Conservation (phyloP, 2,797 vertebrate species). For the Adrianichthys oophorus region DNA sequence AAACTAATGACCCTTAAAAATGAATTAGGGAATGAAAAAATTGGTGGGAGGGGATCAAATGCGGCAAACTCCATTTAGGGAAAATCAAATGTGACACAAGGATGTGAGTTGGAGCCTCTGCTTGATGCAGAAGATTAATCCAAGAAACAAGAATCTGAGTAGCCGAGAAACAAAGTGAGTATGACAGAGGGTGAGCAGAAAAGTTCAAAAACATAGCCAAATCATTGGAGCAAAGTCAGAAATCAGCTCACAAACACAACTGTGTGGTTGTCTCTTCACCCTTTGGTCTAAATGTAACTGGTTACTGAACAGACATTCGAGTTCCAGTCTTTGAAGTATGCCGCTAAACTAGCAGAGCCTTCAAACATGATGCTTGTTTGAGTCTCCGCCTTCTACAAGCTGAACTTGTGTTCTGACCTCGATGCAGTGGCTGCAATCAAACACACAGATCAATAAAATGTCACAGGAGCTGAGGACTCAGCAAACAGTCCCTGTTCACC, state of each 20-base stretch:
- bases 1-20: too few relatives aligned
- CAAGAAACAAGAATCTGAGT: too few relatives aligned
- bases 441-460: slow-evolving; percentile 25
- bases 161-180: too few relatives aligned
- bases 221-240: too few relatives aligned
- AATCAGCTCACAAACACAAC: not conserved
- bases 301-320: not conserved
- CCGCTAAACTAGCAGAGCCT: slow-evolving; percentile 1
- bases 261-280: not conserved
- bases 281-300: not conserved
- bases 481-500: slow-evolving; percentile 2
- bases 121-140: too few relatives aligned
- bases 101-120: too few relatives aligned
- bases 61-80: too few relatives aligned
- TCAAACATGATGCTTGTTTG: not conserved
- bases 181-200: too few relatives aligned
- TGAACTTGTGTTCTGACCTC: slow-evolving; percentile 18
- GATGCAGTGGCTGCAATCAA: slow-evolving; percentile 10
- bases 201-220: too few relatives aligned
- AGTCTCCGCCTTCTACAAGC: slow-evolving; percentile 10
- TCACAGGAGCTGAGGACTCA: slow-evolving; percentile 13
- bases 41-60: too few relatives aligned
- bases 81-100: too few relatives aligned
- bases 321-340: not conserved
- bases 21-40: too few relatives aligned